Evolutionary conservation across 2,797 vertebrate species (phyloP), one percentile per base, ranked within the genome.

Genomic region (Gallinago stenura): DNA sequence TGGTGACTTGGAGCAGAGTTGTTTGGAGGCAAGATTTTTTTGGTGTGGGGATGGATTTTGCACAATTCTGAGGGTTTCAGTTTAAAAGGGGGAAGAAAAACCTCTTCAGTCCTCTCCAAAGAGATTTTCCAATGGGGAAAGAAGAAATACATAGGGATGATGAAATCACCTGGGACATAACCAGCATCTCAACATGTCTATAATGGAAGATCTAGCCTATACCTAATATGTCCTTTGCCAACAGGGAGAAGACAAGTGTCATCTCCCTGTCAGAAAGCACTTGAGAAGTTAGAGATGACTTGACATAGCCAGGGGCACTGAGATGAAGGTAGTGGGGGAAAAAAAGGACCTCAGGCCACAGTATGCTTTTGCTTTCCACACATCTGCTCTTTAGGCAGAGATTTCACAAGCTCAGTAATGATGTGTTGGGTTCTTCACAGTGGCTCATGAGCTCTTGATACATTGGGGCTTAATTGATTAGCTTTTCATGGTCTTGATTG

Each of bases 401-500:
- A 95, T 97, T 97, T 97, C 95, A 94, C 93, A 82, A 83, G 89
- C 80, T 96, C 3, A 0, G 31, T 97, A 97, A 98, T 95, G 95
- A 97, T 97, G 96, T 94, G 92, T 92, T 96, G 83, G 93, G 95
- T 94, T 84, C 93, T 97, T 97, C 95, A 86, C 76, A 68, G 83
- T 33, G 4, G 82, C 79, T 95, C 95, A 43, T 68, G 84, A 95
- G 96, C 90, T 87, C 90, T 94, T 82, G 71, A 91, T 96, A 92
- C 87, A 78, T 66, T 93, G 95, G 95, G 89, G 66, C 84, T 94
- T 97, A 97, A 98, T 97, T 97, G 97, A 97, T 97, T 94, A 95
- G 95, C 89, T 97, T 97, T 96, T 97, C 95, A 96, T 96, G 97
- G 94, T 83, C 60, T 96, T 97, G 97, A 97, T 98, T 97, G 97